Evolutionary conservation across 2,113 vertebrate species (phyloP).

Genomic region (Phrynosoma blainvillii): DNA sequence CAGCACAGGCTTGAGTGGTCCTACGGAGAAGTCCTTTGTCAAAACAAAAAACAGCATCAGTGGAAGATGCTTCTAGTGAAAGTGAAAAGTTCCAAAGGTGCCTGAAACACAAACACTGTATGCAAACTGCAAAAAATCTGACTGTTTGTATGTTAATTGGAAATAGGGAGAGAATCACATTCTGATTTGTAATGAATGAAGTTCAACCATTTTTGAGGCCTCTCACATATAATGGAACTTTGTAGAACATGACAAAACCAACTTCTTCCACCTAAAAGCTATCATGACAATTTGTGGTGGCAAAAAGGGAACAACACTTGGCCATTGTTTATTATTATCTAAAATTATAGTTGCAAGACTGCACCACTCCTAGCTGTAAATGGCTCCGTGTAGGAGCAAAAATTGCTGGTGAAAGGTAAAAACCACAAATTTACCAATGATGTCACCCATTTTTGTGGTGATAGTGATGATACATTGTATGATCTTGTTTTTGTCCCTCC

Average conservation of each 20-base stretch:
- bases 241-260: constrained; percentile 21
- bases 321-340: constrained; percentile 31
- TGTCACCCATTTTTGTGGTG: not conserved
- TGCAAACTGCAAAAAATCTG: not conserved
- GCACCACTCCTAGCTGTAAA: not conserved
- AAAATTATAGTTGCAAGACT: not conserved
- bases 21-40: not conserved
- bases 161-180: not conserved
- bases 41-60: constrained; percentile 6
- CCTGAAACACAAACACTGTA: not conserved
- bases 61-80: not conserved
- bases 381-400: not conserved
- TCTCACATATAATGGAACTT: constrained; percentile 8
- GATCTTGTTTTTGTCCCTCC: not conserved
- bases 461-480: not conserved
- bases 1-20: not conserved
- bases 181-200: constrained; percentile 31
- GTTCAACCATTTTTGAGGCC: constrained; percentile 33
- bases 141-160: not conserved
- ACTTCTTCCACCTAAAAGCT: constrained; percentile 20
- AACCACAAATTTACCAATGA: constrained; percentile 1
- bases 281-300: not conserved
- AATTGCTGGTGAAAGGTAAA: constrained; percentile 21
- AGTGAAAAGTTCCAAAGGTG: not conserved
- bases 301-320: constrained; percentile 12